Evolutionary conservation across 2,113 vertebrate species (phyloP), one percentile per base, ranked within the genome.

Genomic region (Lota lota): DNA sequence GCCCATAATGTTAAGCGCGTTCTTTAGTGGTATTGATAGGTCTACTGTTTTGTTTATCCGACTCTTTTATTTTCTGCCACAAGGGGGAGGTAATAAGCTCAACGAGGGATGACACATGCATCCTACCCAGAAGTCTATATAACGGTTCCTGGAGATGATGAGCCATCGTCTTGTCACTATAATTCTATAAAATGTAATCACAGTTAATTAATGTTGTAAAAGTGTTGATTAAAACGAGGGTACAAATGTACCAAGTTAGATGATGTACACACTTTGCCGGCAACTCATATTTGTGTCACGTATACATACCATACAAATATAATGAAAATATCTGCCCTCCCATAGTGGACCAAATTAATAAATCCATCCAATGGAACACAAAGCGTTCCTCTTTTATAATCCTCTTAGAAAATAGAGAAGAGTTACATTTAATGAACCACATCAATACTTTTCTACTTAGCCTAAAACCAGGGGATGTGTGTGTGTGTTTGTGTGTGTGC

Each of bases 81-180:
- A 71, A 91, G 92, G 89, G 91, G 91, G 90, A 77, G 63, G 24
- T 77, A 57, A 89, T 22, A 54, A 58, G 61, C 78, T 74, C 50
- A 67, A 66, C 69, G 66, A 22, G 18, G 22, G 14, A 22, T 57
- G 69, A 73, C 33, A 78, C 61, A 8, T 14, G 58, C 5, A 15
- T 76, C 62, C 21, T 61, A 22, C 50, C 66, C 70, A 61, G 75
- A 69, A 73, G 67, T 65, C 64, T 47, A 22, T 0, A 64, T 15
- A 73, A 36, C 53, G 20, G 24, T 62, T 70, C 70, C 19, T 64
- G 11, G 15, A 58, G 72, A 53, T 59, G 68, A 65, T 28, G 62
- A 67, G 72, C 62, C 61, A 67, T 62, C 15, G 57, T 22, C 19
- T 21, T 60, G 71, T 78, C 70, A 71, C 20, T 28, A 17, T 61